Evolutionary conservation across 23 tunicate genomes (phyloP).

Genomic region (Halocynthia roretzi): DNA sequence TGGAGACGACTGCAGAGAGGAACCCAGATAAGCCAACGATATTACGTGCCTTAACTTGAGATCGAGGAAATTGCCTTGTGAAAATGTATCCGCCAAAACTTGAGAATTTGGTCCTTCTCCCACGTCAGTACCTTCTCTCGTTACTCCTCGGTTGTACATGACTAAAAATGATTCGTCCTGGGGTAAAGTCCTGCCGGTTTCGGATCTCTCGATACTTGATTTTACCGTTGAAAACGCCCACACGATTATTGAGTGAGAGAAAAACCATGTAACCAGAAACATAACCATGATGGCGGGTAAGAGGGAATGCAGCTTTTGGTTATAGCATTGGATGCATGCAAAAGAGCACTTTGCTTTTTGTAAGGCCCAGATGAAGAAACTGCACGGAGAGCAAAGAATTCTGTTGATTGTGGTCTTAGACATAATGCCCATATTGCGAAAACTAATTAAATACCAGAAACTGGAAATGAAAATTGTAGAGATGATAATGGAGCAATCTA

Average conservation of each 20-base stretch:
- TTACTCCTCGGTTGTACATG: neutral
- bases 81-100: slow-evolving; percentile 19
- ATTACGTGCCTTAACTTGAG: slow-evolving; percentile 36
- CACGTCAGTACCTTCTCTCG: neutral
- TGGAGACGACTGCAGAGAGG: neutral
- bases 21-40: slow-evolving; percentile 19
- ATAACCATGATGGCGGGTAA: neutral
- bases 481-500: too few species aligned
- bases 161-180: slow-evolving; percentile 7
- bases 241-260: neutral
- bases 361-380: neutral
- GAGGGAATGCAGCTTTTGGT: neutral
- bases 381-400: neutral
- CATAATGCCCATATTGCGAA: neutral
- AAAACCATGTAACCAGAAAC: neutral
- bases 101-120: neutral
- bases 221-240: slow-evolving; percentile 1
- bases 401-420: slow-evolving; percentile 1
- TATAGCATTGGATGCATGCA: neutral
- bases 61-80: slow-evolving; percentile 26
- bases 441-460: too few species aligned
- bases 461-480: too few species aligned
- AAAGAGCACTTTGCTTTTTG: neutral
- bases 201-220: neutral
- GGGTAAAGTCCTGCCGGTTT: neutral